Evolutionary conservation across 2,888 invertebrate species (phyloP), one percentile per base, ranked within the genome.

Genomic region (Aleiodes alternator): DNA sequence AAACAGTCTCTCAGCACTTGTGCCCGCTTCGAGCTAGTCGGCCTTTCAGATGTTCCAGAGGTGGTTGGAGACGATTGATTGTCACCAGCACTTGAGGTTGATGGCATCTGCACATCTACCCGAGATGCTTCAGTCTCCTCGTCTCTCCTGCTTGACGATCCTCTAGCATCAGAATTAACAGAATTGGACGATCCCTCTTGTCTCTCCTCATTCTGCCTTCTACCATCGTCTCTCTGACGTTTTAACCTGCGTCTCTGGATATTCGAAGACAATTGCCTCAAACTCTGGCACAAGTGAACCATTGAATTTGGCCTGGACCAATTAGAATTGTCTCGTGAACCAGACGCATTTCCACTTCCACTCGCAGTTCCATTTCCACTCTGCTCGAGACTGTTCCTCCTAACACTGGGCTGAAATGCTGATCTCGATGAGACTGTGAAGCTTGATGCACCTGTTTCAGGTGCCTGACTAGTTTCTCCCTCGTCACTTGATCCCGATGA

Each of bases 401-500:
- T 69, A 4, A 64, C 64, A 48, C 64, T 86, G 1, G 89, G 88
- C 51, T 89, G 87, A 79, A 89, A 89, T 3, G 89, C 89, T 3
- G 90, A 89, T 5, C 83, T 84, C 11, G 84, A 84, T 4, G 87
- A 86, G 12, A 87, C 82, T 4, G 86, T 86, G 57, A 86, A 87
- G 38, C 83, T 84, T 4, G 83, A 82, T 2, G 81, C 43, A 11
- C 82, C 78, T 5, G 80, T 80, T 9, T 78, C 77, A 7, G 77
- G 76, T 1, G 59, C 56, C 14, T 61, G 75, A 9, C 76, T n/a
- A 6, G 77, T 23, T 61, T 79, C 80, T 23, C 78, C 81, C 56
- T 87, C 86, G 53, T 87, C 85, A 50, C 84, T 86, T 4, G 85
- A 85, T 4, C 83, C 80, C n/a, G 85, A 85, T 51, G 82, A 84